These are phyloP conservation scores for Cnemophilus loriae DNA, from an alignment of 2,113 vertebrate species.

Conservation along the genomic window DNA sequence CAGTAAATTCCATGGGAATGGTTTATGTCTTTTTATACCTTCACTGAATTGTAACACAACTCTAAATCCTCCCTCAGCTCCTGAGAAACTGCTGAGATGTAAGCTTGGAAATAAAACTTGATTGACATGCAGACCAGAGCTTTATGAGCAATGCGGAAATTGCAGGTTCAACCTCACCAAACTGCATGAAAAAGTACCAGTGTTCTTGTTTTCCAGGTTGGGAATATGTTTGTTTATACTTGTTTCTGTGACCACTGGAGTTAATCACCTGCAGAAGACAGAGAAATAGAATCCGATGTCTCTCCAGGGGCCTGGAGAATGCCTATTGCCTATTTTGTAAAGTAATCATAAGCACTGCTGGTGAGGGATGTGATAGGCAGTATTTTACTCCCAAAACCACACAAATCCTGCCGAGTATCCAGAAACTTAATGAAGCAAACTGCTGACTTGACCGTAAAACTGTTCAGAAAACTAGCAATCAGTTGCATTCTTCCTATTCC, in stretches of 20 bases:
- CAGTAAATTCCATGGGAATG: conserved; percentile 62
- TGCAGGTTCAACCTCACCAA: conserved; percentile 26
- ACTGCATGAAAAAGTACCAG: background rate
- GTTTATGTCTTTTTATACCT: conserved; percentile 68
- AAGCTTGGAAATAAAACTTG: conserved; percentile 65
- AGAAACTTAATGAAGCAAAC: conserved; percentile 17
- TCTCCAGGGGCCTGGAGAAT: background rate
- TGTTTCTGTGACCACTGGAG: conserved; percentile 6
- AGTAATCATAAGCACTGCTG: background rate
- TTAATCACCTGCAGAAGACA: conserved; percentile 22
- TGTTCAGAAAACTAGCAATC: background rate
- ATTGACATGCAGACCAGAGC: conserved; percentile 41
- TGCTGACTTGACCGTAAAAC: background rate
- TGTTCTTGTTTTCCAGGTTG: background rate
- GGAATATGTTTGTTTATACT: conserved; percentile 5
- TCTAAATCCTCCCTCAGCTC: background rate
- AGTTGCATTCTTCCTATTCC: background rate
- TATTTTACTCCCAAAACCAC: background rate
- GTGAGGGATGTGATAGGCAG: background rate
- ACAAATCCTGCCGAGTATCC: background rate
- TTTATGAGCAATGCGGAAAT: conserved; percentile 9
- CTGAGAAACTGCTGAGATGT: conserved; percentile 63
- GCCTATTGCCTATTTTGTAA: background rate
- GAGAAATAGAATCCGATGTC: background rate
- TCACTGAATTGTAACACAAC: conserved; percentile 48